These are phyloP conservation scores for Edolisoma coerulescens DNA, from an alignment of 2,113 vertebrate genomes.

Conservation along the genomic window DNA sequence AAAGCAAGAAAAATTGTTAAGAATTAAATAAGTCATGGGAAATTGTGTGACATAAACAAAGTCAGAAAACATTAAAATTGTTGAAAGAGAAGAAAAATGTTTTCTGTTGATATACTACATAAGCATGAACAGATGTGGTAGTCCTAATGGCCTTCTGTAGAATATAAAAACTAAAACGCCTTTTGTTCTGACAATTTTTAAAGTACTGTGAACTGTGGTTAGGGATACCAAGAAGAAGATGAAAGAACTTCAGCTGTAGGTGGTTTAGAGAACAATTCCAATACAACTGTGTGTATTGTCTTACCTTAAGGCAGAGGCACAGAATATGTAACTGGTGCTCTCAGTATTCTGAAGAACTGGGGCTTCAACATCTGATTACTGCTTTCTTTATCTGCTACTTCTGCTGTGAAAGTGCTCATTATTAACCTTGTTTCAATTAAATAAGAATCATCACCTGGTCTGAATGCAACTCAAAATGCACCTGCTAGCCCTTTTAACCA, in stretches of 20 bases:
- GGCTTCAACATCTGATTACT: background rate
- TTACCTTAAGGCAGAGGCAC: background rate
- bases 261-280: background rate
- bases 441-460: background rate
- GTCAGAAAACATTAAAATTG: background rate
- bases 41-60: background rate
- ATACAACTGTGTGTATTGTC: background rate
- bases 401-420: background rate
- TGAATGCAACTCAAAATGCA: background rate
- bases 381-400: background rate
- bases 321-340: background rate
- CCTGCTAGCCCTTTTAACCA: background rate
- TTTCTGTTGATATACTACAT: background rate
- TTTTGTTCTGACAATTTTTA: slow-evolving; percentile 32
- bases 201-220: background rate
- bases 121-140: slow-evolving; percentile 27
- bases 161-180: slow-evolving; percentile 41
- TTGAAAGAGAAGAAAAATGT: slow-evolving; percentile 17
- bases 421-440: background rate
- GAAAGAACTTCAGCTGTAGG: background rate
- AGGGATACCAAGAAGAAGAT: background rate
- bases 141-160: slow-evolving; percentile 45
- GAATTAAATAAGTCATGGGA: background rate
- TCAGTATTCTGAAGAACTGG: background rate
- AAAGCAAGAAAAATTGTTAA: background rate